Evolutionary conservation across 92 coral and sea anemone species (phyloP).

Genomic region (Heteractis magnifica): DNA sequence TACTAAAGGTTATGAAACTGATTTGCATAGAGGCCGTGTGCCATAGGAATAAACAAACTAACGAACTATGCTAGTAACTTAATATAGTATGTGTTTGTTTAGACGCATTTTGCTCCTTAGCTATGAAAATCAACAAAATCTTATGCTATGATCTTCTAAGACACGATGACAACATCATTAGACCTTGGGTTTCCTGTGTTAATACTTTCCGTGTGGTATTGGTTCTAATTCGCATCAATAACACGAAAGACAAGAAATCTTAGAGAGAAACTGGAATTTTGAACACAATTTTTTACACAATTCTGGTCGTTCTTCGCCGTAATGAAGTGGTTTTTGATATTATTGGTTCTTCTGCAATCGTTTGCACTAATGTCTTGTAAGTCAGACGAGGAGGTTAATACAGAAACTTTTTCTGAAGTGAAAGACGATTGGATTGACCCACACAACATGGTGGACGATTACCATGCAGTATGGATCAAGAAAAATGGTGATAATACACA

Average conservation of each 20-base stretch:
- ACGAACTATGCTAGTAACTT: too few relatives aligned
- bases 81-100: too few relatives aligned
- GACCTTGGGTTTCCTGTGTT: background rate
- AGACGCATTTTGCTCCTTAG: background rate
- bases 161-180: background rate
- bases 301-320: background rate
- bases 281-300: background rate
- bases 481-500: background rate
- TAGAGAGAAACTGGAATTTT: background rate
- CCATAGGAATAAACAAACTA: too few relatives aligned
- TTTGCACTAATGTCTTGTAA: background rate
- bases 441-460: constrained; percentile 62
- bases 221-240: background rate
- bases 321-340: background rate
- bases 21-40: too few relatives aligned
- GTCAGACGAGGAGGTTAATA: background rate
- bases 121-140: too few relatives aligned
- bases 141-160: background rate
- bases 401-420: constrained; percentile 7
- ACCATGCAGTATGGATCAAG: background rate
- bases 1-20: too few relatives aligned
- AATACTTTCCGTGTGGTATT: background rate
- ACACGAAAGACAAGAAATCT: background rate
- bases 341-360: background rate
- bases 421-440: constrained; percentile 77